Base-by-base conservation (phyloP, 2,888 invertebrate species). In the Microplitis deprimator region DNA sequence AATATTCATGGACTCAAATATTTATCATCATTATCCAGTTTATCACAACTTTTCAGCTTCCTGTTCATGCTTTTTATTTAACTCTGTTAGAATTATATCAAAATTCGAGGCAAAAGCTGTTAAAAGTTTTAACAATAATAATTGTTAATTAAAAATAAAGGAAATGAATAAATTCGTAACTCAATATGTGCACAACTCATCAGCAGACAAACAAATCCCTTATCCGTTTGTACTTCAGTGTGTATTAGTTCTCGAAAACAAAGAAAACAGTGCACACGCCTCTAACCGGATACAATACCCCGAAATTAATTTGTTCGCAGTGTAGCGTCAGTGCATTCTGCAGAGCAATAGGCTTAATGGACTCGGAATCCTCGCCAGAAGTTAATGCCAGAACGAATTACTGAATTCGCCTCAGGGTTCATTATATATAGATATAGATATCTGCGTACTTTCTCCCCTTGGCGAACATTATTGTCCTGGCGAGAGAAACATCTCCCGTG, bases 331-430 rank as follows among this genome's bases (percentile, higher is more conserved):
- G 50, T 50, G 50, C 50, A 50, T 50, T 50, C 13, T 50, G 50
- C 17, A 20, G 6, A 59, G 70, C 80, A 81, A 79, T 80, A 79
- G 80, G 79, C 80, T 81, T 81, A 81, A 80, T 81, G 80, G 79
- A 81, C 79, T 81, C 80, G 78, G 80, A 79, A 79, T 81, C 79
- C 81, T 79, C 77, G 76, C 81, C 79, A 78, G 77, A 82, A 81
- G 82, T 83, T 83, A 80, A 82, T 82, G 80, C 83, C 78, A 80
- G 76, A 80, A 82, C 82, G 81, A 81, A 82, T 82, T 81, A 81
- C 82, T 77, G 80, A 60, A 68, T 78, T 68, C 74, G 60, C 50
- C 64, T 59, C 39, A n/a, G 59, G 41, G 50, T 70, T 75, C 73
- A 79, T 70, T 29, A 29, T 73, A 60, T 73, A 75, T 74, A 68